Percentiles rank a stretch among this genome's conserved stretches.
phyloP scores from a whole-genome alignment of 2,797 vertebrate genomes.

The Xyrichtys novacula region DNA sequence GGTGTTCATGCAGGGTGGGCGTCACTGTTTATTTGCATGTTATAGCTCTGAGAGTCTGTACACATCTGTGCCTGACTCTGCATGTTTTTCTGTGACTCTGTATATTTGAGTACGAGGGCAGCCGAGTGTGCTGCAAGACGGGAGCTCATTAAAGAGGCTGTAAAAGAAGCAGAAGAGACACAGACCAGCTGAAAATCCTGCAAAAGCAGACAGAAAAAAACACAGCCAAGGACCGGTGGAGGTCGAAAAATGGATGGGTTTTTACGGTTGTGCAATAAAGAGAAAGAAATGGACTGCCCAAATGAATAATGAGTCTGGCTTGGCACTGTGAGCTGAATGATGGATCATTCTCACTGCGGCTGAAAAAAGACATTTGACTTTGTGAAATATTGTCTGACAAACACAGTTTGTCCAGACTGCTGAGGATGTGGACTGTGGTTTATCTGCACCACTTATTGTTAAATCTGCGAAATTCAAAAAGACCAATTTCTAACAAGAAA shows the following conservation, averaged over 20 bases:
- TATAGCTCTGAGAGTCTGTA: slow-evolving; percentile 37
- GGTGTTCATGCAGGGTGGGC: slow-evolving; percentile 45
- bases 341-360: neutral
- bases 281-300: neutral
- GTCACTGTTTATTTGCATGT: slow-evolving; percentile 67
- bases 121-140: slow-evolving; percentile 56
- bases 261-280: neutral
- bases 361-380: neutral
- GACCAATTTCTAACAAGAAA: neutral
- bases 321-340: neutral
- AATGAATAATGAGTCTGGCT: no score
- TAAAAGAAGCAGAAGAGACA: slow-evolving; percentile 54
- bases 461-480: neutral
- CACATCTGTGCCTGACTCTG: slow-evolving; percentile 50
- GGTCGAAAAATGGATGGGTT: no score
- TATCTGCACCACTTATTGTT: neutral
- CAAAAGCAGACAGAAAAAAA: slow-evolving; percentile 14
- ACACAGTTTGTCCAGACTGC: neutral
- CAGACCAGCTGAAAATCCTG: slow-evolving; percentile 52
- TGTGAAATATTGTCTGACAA: neutral
- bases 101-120: slow-evolving; percentile 61
- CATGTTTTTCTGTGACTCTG: slow-evolving; percentile 61
- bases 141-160: slow-evolving; percentile 73
- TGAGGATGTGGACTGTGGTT: no score
- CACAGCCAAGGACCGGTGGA: neutral